Evolutionary conservation across 35 echinoderm and acorn worm genomes (phyloP).

Genomic region (Eucidaris tribuloides): DNA sequence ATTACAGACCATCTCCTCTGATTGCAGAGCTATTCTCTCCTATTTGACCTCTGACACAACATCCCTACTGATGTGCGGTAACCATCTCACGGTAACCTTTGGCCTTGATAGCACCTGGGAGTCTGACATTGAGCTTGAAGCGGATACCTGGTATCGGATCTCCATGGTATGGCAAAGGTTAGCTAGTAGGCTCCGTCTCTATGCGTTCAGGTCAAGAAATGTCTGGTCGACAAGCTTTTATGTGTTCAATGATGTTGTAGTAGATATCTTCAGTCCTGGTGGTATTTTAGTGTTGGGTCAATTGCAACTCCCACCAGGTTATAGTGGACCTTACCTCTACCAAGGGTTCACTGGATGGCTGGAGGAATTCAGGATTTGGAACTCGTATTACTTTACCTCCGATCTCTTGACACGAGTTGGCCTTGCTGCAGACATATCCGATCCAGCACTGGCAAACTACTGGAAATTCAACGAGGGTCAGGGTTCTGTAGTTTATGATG

Average conservation of each 20-base stretch:
- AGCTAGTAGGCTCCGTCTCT: conserved; percentile 33
- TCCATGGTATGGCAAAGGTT: conserved; percentile 62
- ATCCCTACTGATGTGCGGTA: conserved; percentile 25
- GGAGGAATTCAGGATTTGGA: conserved; percentile 88
- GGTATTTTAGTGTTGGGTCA: conserved; percentile 63
- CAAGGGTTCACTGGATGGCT: conserved; percentile 73
- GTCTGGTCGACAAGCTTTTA: conserved; percentile 10
- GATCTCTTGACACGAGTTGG: conserved; percentile 23
- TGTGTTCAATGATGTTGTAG: conserved; percentile 17
- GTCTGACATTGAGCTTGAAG: conserved; percentile 24
- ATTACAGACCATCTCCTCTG: neutral
- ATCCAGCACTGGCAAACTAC: conserved; percentile 40
- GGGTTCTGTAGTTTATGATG: conserved; percentile 55
- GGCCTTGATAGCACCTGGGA: neutral
- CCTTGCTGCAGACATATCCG: neutral
- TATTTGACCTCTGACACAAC: conserved; percentile 51
- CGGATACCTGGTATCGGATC: conserved; percentile 72
- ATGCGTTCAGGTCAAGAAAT: conserved; percentile 28
- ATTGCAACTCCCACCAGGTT: conserved; percentile 50
- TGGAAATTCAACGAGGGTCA: conserved; percentile 82
- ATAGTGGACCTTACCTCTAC: conserved; percentile 32
- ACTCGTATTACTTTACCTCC: conserved; percentile 3
- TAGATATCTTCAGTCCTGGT: conserved; percentile 51
- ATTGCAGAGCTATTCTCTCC: conserved; percentile 57
- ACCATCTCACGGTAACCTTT: conserved; percentile 35